Percentiles rank a stretch among this genome's conserved stretches.
These are phyloP conservation scores for Nixonia krombeini DNA, from an alignment of 1,140 invertebrate genomes.

Conservation along the genomic window DNA sequence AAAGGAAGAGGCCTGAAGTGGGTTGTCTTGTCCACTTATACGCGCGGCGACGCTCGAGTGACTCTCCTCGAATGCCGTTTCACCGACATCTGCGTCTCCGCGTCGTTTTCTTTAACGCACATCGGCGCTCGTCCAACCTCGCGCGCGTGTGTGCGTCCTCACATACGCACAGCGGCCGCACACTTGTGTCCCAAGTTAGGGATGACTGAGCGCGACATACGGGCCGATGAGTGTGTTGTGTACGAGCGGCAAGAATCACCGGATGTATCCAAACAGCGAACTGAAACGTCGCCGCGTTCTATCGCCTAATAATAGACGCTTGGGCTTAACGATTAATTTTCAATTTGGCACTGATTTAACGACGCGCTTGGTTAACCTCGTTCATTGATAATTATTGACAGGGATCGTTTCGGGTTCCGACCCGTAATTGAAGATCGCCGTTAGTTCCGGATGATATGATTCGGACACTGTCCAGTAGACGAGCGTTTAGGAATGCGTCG, in stretches of 20 bases:
- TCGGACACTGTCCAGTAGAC: conserved; percentile 46
- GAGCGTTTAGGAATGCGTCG: too few species aligned
- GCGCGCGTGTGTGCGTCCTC: conserved; percentile 40
- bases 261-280: conserved; percentile 20
- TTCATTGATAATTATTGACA: conserved; percentile 67
- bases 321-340: conserved; percentile 28
- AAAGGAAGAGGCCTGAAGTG: conserved; percentile 69
- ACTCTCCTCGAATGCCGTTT: conserved; percentile 70
- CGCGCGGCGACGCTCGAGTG: conserved; percentile 66
- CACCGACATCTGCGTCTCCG: conserved; percentile 68
- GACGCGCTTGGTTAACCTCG: conserved; percentile 35
- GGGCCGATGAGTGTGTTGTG: conserved; percentile 43
- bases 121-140: conserved; percentile 51
- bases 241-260: conserved; percentile 9
- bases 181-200: conserved; percentile 55
- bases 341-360: conserved; percentile 46
- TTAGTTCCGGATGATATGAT: conserved; percentile 65
- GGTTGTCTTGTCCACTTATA: conserved; percentile 72
- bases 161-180: conserved; percentile 33
- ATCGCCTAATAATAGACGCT: not conserved
- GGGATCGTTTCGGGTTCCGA: conserved; percentile 51
- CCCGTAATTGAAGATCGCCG: conserved; percentile 64
- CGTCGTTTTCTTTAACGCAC: conserved; percentile 58
- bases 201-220: conserved; percentile 65
- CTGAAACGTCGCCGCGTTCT: conserved; percentile 4